These are phyloP conservation scores for Harpalus rubripes DNA, from an alignment of 2,888 invertebrate genomes.

Conservation along the genomic window DNA sequence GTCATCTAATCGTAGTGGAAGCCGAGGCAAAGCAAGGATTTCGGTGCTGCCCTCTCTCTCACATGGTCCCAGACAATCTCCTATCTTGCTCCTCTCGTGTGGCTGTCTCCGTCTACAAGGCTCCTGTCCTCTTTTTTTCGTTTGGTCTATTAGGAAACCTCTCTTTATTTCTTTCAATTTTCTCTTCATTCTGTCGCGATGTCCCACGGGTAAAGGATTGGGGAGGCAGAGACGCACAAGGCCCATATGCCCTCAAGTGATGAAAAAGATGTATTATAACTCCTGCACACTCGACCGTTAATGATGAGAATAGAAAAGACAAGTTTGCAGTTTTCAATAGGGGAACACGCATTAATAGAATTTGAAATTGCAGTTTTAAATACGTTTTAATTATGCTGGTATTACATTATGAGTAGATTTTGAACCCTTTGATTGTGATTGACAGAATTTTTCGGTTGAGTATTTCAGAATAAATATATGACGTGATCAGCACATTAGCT, in stretches of 20 bases:
- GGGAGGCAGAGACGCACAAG: slow-evolving; percentile 69
- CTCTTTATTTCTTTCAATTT: slow-evolving; percentile 79
- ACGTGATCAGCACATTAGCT: too few species aligned
- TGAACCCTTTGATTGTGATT: too few species aligned
- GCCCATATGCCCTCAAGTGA: slow-evolving; percentile 50
- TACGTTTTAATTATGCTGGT: too few species aligned
- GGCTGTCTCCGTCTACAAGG: slow-evolving; percentile 37
- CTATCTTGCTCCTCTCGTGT: slow-evolving; percentile 6
- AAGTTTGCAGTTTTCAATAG: not conserved
- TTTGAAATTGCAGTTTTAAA: not conserved
- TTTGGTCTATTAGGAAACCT: slow-evolving; percentile 75
- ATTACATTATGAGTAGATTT: too few species aligned
- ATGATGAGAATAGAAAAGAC: slow-evolving; percentile 3
- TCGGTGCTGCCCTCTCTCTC: slow-evolving; percentile 47
- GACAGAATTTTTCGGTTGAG: too few species aligned
- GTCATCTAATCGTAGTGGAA: slow-evolving; percentile 79
- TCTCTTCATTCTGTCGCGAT: slow-evolving; percentile 78
- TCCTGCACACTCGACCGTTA: not conserved
- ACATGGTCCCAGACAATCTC: slow-evolving; percentile 53
- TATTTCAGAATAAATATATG: too few species aligned
- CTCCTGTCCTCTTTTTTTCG: slow-evolving; percentile 71
- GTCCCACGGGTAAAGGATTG: slow-evolving; percentile 73
- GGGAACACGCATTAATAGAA: not conserved
- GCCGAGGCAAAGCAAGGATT: slow-evolving; percentile 67
- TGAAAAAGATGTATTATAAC: slow-evolving; percentile 18